Conservation (phyloP, 1,140 invertebrate species). For the Papilio dardanus region DNA sequence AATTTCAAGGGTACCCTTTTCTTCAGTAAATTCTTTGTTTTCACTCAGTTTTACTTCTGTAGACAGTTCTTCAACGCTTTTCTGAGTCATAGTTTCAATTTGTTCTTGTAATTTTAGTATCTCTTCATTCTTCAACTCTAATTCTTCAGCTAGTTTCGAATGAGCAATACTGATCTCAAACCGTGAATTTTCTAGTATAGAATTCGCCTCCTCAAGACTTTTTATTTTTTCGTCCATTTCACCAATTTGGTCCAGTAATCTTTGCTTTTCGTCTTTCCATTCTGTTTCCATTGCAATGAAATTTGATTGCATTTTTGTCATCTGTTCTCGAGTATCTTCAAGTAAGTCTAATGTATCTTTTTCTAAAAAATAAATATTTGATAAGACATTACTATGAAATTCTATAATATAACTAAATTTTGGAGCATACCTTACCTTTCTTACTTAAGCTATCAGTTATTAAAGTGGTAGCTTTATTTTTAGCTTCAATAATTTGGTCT, state of each 20-base stretch:
- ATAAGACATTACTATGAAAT: too few species aligned
- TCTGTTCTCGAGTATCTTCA: conserved; percentile 90
- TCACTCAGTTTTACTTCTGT: conserved; percentile 38
- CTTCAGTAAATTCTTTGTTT: conserved; percentile 66
- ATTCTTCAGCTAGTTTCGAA: conserved; percentile 83
- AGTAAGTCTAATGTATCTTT: conserved; percentile 87
- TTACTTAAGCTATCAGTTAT: conserved; percentile 89
- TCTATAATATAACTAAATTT: too few species aligned
- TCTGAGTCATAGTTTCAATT: conserved; percentile 58
- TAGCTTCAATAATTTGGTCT: conserved; percentile 92
- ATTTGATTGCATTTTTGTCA: conserved; percentile 90
- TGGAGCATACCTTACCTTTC: conserved; percentile 85
- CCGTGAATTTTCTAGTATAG: conserved; percentile 80
- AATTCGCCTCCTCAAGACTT: conserved; percentile 80
- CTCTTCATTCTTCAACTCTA: conserved; percentile 77
- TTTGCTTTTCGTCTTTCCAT: conserved; percentile 86
- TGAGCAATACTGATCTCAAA: conserved; percentile 84
- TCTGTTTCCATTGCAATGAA: conserved; percentile 88
- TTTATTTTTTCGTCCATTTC: conserved; percentile 83
- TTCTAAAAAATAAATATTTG: conserved; percentile 59
- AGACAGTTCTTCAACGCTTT: conserved; percentile 44
- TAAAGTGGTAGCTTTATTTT: conserved; percentile 90
- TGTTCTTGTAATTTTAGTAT: conserved; percentile 69
- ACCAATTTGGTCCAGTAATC: conserved; percentile 82
- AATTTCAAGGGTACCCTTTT: conserved; percentile 79